phyloP scores from a whole-genome alignment of 2,888 invertebrate genomes.

The Antheraea yamamai region DNA sequence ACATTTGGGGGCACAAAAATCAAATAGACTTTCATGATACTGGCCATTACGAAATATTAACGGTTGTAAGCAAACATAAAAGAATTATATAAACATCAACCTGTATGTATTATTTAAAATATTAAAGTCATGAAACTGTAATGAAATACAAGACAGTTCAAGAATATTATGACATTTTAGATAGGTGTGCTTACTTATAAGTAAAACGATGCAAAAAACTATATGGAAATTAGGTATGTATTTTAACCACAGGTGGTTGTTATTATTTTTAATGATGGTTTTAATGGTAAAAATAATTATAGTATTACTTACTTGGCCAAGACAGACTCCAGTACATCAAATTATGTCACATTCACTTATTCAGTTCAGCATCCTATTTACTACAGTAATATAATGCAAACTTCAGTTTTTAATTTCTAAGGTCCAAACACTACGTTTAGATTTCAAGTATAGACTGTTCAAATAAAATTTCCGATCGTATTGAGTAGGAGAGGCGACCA shows the following conservation, averaged over 20 bases:
- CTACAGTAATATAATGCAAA: neutral
- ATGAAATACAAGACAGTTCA: too few species aligned
- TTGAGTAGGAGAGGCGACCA: constrained; percentile 27
- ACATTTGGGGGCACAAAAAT: too few species aligned
- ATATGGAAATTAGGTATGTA: too few species aligned
- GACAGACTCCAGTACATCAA: constrained; percentile 11
- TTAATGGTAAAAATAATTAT: neutral
- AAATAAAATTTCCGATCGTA: neutral
- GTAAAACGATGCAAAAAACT: neutral
- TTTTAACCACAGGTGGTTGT: neutral
- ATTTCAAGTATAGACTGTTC: neutral
- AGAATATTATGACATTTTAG: neutral
- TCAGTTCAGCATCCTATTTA: constrained; percentile 1
- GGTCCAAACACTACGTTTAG: neutral
- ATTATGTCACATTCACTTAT: neutral
- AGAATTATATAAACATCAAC: too few species aligned
- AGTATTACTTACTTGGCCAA: constrained; percentile 4
- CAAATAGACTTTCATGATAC: too few species aligned
- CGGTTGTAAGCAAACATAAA: too few species aligned
- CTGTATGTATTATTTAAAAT: too few species aligned
- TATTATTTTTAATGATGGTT: neutral
- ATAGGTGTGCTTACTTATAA: neutral
- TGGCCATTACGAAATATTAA: too few species aligned
- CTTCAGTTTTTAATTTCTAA: neutral
- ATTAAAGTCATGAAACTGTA: too few species aligned